Evolutionary conservation across 2,888 invertebrate species (phyloP).

Genomic region (Seira musarum): DNA sequence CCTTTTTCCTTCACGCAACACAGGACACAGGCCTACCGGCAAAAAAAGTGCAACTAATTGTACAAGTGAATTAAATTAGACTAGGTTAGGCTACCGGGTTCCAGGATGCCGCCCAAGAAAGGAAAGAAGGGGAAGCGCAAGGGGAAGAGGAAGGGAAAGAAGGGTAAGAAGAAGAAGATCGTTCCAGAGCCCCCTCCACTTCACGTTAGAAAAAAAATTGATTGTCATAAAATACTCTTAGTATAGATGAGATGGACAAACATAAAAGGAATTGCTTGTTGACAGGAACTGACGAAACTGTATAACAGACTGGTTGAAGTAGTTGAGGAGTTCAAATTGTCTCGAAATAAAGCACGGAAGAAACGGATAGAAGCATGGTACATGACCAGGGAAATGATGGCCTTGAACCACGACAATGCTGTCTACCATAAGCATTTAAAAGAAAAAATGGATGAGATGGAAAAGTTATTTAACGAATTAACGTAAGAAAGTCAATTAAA

Average conservation of each 20-base stretch:
- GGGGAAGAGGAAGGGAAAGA: conserved; percentile 23
- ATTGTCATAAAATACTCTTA: background rate
- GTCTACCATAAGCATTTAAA: conserved; percentile 64
- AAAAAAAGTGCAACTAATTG: no score
- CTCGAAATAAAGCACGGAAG: conserved; percentile 58
- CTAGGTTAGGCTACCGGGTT: no score
- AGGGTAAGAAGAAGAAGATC: conserved; percentile 41
- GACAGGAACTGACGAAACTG: conserved; percentile 62
- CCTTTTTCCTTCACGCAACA: no score
- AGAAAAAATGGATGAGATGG: conserved; percentile 63
- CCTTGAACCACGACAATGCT: conserved; percentile 63
- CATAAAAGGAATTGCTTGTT: background rate
- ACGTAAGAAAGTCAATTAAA: conserved; percentile 54
- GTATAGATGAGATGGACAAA: no score
- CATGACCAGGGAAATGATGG: conserved; percentile 65
- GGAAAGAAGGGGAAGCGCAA: conserved; percentile 44
- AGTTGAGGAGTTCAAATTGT: conserved; percentile 52
- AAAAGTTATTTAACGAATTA: conserved; percentile 60
- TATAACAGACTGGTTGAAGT: conserved; percentile 63
- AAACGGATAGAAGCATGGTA: conserved; percentile 68
- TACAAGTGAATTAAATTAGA: no score
- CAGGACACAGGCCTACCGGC: no score
- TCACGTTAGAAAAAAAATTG: conserved; percentile 56
- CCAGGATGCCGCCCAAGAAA: conserved; percentile 54
- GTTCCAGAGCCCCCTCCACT: conserved; percentile 61